Conservation (phyloP, 1,140 invertebrate species). For the Arion vulgaris region DNA sequence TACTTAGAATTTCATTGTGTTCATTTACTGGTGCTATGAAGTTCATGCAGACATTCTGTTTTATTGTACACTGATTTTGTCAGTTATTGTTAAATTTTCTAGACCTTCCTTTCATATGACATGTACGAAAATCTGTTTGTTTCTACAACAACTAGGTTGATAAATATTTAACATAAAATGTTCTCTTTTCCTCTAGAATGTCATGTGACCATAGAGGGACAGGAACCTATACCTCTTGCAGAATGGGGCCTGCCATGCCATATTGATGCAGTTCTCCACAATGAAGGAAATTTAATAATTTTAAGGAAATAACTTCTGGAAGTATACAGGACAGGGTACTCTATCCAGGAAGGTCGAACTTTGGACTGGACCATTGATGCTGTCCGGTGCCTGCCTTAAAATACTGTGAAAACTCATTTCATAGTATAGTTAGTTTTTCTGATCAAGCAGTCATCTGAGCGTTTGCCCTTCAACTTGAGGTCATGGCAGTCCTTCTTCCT, state of each 20-base stretch:
- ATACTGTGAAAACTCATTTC: not conserved
- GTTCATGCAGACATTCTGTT: too few species aligned
- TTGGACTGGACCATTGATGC: conserved; percentile 16
- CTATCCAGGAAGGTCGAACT: not conserved
- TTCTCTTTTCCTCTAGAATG: not conserved
- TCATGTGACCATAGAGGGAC: not conserved
- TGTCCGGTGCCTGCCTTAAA: not conserved
- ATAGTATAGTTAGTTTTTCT: too few species aligned
- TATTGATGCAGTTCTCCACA: conserved; percentile 1
- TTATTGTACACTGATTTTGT: too few species aligned
- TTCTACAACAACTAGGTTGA: not conserved
- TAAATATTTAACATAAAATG: not conserved
- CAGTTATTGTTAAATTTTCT: too few species aligned
- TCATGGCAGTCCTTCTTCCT: too few species aligned
- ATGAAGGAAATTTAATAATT: not conserved
- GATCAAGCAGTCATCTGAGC: too few species aligned
- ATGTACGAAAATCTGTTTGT: too few species aligned
- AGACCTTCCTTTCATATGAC: too few species aligned
- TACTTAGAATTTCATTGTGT: too few species aligned
- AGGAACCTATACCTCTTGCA: not conserved
- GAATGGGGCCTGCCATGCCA: conserved; percentile 7
- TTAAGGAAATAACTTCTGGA: conserved; percentile 14
- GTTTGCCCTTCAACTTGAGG: too few species aligned
- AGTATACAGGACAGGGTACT: not conserved
- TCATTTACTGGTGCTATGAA: too few species aligned